phyloP scores from a whole-genome alignment of 2,888 invertebrate genomes.

The Chloroclystis v-ata region DNA sequence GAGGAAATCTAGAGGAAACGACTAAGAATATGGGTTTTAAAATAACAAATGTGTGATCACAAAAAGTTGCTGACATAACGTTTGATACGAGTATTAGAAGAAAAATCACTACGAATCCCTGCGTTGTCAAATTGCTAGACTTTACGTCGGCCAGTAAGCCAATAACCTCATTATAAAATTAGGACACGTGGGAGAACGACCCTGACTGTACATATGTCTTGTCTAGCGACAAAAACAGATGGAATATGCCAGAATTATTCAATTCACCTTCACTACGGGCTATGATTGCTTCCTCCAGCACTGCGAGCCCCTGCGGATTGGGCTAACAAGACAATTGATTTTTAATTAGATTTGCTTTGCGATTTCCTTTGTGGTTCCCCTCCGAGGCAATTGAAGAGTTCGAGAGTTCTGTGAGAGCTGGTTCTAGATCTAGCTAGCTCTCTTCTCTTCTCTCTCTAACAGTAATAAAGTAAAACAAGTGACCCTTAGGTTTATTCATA shows the following conservation, averaged over 20 bases:
- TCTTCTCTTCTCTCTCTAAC: too few species aligned
- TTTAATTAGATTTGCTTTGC: slow-evolving; percentile 38
- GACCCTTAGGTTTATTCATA: neutral
- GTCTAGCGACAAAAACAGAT: slow-evolving; percentile 31
- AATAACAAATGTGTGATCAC: too few species aligned
- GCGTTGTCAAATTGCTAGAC: slow-evolving; percentile 15
- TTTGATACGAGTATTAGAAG: too few species aligned
- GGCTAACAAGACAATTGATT: slow-evolving; percentile 46
- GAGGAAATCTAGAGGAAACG: too few species aligned
- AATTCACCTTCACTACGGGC: slow-evolving; percentile 52
- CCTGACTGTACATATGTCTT: slow-evolving; percentile 18
- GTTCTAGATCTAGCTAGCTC: too few species aligned
- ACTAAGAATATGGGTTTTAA: too few species aligned
- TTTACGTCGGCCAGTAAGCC: slow-evolving; percentile 18
- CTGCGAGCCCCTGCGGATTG: slow-evolving; percentile 32
- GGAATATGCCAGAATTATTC: slow-evolving; percentile 56
- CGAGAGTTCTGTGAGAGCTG: too few species aligned
- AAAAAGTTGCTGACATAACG: too few species aligned
- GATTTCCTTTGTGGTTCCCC: slow-evolving; percentile 21
- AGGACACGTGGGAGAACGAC: slow-evolving; percentile 28
- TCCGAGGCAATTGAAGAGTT: slow-evolving; percentile 4
- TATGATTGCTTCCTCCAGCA: slow-evolving; percentile 60
- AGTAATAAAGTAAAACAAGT: neutral
- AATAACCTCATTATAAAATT: slow-evolving; percentile 31
- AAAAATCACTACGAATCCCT: neutral